A percentile compares a stretch with the other conserved stretches of the same genome.
These are phyloP conservation scores for Zoroaster sp. DNA, from an alignment of 53 echinoderm and acorn worm species.

Conservation along the genomic window DNA sequence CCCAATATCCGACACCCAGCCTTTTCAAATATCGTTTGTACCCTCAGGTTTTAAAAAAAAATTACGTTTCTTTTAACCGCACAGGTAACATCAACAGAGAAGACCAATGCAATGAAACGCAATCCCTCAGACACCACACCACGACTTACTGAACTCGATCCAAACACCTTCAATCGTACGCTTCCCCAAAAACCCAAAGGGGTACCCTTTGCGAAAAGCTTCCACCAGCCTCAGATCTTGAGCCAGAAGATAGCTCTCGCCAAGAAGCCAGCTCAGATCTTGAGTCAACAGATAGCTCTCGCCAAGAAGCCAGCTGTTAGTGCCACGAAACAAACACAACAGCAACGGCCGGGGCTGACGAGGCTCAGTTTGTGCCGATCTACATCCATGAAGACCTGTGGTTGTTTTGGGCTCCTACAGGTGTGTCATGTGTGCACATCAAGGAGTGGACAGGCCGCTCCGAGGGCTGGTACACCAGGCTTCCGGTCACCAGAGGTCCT, in stretches of 20 bases:
- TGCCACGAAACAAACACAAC: background rate
- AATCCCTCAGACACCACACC: background rate
- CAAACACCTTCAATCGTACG: slow-evolving; percentile 75
- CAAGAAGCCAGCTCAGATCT: slow-evolving; percentile 8
- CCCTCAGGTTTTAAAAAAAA: no score
- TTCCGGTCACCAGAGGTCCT: slow-evolving; percentile 97
- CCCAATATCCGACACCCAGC: no score
- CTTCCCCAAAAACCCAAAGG: slow-evolving; percentile 22
- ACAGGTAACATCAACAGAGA: background rate
- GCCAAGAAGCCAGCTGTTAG: slow-evolving; percentile 18
- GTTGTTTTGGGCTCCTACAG: slow-evolving; percentile 77
- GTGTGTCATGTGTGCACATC: slow-evolving; percentile 82
- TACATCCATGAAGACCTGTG: slow-evolving; percentile 47
- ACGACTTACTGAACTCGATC: slow-evolving; percentile 70
- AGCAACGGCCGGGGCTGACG: background rate
- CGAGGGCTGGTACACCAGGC: slow-evolving; percentile 96
- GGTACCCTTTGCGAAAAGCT: background rate
- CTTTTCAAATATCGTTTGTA: no score
- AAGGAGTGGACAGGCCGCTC: slow-evolving; percentile 75
- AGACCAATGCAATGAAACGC: background rate
- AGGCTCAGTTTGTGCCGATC: background rate
- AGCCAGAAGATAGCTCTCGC: slow-evolving; percentile 23
- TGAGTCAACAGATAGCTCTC: slow-evolving; percentile 22
- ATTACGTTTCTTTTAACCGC: no score
- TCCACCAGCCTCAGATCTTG: slow-evolving; percentile 25